Evolutionary conservation across 2,113 vertebrate genomes (phyloP).

Genomic region (Anguilla rostrata): DNA sequence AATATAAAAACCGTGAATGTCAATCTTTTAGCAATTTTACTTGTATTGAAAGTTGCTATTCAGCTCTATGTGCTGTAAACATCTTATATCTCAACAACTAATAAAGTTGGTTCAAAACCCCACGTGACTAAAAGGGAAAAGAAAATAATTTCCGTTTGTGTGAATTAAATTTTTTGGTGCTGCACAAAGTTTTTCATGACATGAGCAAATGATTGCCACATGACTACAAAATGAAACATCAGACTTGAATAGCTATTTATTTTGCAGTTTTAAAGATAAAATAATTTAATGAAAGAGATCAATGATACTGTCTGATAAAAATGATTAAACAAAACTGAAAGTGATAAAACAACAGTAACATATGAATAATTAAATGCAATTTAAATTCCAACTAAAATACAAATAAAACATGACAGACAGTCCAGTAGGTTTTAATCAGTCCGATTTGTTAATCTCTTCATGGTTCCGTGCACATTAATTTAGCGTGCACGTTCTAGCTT

Average conservation of each 20-base stretch:
- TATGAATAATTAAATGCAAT: not conserved
- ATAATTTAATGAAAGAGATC: not conserved
- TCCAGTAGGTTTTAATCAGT: not conserved
- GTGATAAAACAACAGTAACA: not conserved
- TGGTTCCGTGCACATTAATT: not conserved
- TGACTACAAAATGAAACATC: not conserved
- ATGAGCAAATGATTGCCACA: not conserved
- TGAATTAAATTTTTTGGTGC: too few species aligned
- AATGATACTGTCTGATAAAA: not conserved
- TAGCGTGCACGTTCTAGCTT: not conserved
- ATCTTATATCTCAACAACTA: not conserved
- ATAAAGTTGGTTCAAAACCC: not conserved
- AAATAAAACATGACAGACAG: conserved; percentile 1
- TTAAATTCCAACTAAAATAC: not conserved
- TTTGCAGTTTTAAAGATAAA: not conserved
- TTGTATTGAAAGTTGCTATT: not conserved
- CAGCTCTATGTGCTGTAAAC: not conserved
- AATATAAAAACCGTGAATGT: not conserved
- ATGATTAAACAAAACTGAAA: not conserved
- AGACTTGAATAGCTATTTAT: not conserved
- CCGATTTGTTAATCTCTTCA: not conserved
- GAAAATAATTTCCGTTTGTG: not conserved
- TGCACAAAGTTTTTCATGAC: too few species aligned
- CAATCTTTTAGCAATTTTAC: too few species aligned
- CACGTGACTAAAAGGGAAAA: not conserved